These are phyloP conservation scores for Alethe castanea DNA, from an alignment of 2,113 vertebrate genomes.

Conservation along the genomic window DNA sequence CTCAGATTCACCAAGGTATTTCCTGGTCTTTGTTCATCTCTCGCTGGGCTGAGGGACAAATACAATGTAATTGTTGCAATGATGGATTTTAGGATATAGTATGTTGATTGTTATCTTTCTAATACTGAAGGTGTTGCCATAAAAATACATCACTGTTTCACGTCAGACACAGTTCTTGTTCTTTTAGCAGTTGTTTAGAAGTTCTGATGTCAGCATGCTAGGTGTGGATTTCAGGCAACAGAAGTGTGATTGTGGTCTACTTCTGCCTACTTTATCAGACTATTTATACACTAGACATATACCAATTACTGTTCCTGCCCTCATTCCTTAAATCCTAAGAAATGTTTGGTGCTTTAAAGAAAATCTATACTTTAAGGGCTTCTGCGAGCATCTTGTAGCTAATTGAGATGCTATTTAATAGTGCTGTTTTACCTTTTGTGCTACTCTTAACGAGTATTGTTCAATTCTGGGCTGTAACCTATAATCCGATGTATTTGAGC, in stretches of 20 bases:
- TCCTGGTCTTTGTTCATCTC: not conserved
- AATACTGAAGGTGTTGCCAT: not conserved
- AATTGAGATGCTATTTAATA: not conserved
- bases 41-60: not conserved
- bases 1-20: not conserved
- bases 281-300: not conserved
- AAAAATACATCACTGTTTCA: not conserved
- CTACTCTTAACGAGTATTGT: not conserved
- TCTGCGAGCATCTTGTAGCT: not conserved
- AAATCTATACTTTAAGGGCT: not conserved
- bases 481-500: not conserved
- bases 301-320: not conserved
- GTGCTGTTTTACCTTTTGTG: not conserved
- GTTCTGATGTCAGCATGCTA: not conserved
- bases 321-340: not conserved
- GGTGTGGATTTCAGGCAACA: not conserved
- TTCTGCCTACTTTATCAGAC: not conserved
- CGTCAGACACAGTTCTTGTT: not conserved
- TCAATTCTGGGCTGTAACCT: not conserved
- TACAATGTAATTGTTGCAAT: not conserved
- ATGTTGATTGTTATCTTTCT: not conserved
- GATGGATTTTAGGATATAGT: not conserved
- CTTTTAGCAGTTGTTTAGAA: not conserved
- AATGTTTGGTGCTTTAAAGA: not conserved
- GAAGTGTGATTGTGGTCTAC: not conserved